A percentile compares a stretch with the other conserved stretches of the same genome.
Evolutionary conservation across 2,888 invertebrate species (phyloP).

Genomic region (Limnephilus auricula): DNA sequence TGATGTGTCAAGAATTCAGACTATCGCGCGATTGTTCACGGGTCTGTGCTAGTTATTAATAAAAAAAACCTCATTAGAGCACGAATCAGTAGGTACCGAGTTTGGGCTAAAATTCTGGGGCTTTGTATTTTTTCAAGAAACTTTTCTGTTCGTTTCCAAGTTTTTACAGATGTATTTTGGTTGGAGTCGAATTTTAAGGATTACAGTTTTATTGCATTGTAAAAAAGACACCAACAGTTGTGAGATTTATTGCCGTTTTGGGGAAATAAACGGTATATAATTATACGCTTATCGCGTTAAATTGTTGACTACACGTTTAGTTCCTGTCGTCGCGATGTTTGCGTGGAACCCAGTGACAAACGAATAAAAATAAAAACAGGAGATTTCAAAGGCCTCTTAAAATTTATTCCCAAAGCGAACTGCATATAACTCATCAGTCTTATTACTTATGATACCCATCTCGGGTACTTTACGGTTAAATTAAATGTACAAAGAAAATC

Average conservation of each 20-base stretch:
- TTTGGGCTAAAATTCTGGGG: neutral
- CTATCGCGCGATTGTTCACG: too few species aligned
- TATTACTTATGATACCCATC: too few species aligned
- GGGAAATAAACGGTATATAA: neutral
- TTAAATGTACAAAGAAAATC: too few species aligned
- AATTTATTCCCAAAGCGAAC: neutral
- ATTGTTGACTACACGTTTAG: too few species aligned
- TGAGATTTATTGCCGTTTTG: neutral
- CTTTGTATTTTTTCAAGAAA: neutral
- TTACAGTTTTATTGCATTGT: neutral
- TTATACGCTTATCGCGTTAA: neutral
- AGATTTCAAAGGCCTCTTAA: too few species aligned
- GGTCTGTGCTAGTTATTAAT: too few species aligned
- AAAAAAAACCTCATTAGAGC: too few species aligned
- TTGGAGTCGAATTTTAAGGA: neutral
- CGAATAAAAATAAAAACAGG: neutral
- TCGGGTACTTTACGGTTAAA: too few species aligned
- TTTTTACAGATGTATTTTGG: neutral
- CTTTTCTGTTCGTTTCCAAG: neutral
- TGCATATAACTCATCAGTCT: neutral
- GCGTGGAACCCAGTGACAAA: neutral
- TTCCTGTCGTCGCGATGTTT: neutral
- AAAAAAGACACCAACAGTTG: neutral
- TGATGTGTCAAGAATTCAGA: too few species aligned
- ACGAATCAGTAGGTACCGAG: too few species aligned